Base-by-base conservation (phyloP, 2,797 vertebrate species). In the Sebastes jordani region DNA sequence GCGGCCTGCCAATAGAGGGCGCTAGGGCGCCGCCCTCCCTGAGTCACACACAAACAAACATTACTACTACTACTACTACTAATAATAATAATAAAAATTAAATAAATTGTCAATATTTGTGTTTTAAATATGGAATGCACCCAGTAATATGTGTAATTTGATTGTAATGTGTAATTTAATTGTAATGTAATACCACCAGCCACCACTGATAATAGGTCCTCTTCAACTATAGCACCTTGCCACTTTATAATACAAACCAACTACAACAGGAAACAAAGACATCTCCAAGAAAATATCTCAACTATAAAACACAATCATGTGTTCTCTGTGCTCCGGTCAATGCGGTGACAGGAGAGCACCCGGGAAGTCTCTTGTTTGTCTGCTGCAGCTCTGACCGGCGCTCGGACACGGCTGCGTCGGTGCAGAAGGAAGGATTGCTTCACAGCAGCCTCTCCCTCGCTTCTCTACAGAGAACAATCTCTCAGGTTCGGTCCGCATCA, bases 381-480 rank as follows among this genome's bases (percentile, higher is more conserved):
- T 64, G 69, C 77, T 62, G 71, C 85, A 83, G 86, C 74, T 75
- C 76, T 80, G 74, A 62, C 67, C 55, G 1, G 14, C 3, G 20
- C 76, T 84, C 36, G 38, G 69, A 83, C 65, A 46, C 46, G 7
- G 73, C 63, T 79, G 71, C 69, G 29, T 23, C 74, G 83, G 83
- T 68, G 80, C 89, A 92, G 87, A 55, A 80, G 67, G 34, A 70
- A 67, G 76, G 78, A 89, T 84, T 79, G 80, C 65, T 55, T 82
- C 78, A 38, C 81, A 75, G 56, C 75, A 65, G 66, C 38, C 78
- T 49, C 36, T 49, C 36, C 14, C 66, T 71, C 60, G 56, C 20
- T 55, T 72, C 71, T 16, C 58, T 58, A 80, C 79, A 32, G 36
- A 87, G 78, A 56, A 77, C 73, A 82, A 63, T 81, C 16, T 16